Conservation (phyloP, 2,113 vertebrate species). For the Vulpes lagopus region DNA sequence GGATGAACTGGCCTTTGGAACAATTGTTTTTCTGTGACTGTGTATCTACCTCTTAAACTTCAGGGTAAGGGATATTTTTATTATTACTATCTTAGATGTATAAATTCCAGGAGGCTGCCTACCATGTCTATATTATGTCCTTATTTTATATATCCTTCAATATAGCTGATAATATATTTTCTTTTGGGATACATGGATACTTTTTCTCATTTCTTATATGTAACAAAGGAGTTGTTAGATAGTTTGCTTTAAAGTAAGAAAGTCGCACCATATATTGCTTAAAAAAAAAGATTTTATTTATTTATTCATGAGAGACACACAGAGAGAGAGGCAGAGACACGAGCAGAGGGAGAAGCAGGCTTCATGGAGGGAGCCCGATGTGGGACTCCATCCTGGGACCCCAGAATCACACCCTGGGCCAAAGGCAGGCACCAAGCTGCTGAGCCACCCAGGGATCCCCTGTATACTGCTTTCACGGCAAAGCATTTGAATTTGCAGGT, state of each 20-base stretch:
- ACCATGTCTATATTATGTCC: background rate
- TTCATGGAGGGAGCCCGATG: too few relatives aligned
- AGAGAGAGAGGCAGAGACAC: too few relatives aligned
- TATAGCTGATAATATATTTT: constrained; percentile 2
- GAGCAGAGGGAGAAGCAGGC: too few relatives aligned
- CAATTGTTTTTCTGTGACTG: background rate
- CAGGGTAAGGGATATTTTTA: background rate
- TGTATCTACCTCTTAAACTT: background rate
- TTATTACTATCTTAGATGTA: background rate
- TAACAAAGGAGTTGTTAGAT: background rate
- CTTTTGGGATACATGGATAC: background rate
- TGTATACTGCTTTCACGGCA: background rate
- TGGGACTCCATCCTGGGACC: too few relatives aligned
- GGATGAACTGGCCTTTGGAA: background rate
- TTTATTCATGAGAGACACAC: too few relatives aligned
- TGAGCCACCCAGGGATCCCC: too few relatives aligned
- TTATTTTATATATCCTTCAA: background rate
- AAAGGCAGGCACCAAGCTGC: too few relatives aligned
- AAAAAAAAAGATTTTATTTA: too few relatives aligned
- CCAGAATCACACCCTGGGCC: too few relatives aligned
- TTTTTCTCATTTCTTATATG: background rate
- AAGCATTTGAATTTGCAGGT: constrained; percentile 88
- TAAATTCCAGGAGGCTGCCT: background rate
- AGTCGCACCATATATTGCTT: background rate
- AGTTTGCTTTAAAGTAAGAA: constrained; percentile 6